phyloP scores from a whole-genome alignment of 2,797 vertebrate species.

The Brachyrhaphis roseni region DNA sequence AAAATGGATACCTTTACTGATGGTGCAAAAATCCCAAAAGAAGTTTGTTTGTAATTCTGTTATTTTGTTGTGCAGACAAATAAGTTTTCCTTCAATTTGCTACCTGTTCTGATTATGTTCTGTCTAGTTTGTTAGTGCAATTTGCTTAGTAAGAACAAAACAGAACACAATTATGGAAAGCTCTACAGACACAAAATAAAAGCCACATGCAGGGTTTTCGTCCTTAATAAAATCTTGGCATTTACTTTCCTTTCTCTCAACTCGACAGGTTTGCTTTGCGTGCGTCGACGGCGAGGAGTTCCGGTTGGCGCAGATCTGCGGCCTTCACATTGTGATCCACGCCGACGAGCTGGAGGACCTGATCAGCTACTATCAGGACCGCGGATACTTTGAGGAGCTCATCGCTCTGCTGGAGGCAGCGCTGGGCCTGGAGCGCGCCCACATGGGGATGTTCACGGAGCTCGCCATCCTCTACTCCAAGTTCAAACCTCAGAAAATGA shows the following conservation, averaged over 20 bases:
- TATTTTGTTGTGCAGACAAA: background rate
- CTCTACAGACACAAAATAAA: background rate
- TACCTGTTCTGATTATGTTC: background rate
- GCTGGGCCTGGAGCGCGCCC: conserved; percentile 94
- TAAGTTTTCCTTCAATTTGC: background rate
- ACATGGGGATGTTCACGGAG: conserved; percentile 99
- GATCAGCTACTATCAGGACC: conserved; percentile 96
- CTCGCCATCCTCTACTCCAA: conserved; percentile 99
- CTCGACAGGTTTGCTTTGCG: conserved; percentile 90
- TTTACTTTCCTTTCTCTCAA: background rate
- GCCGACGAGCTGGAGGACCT: conserved; percentile 95
- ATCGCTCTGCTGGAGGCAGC: conserved; percentile 98
- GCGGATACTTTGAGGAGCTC: conserved; percentile 96
- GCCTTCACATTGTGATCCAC: conserved; percentile 94
- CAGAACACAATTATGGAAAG: background rate
- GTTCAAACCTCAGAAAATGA: conserved; percentile 99
- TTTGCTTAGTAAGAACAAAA: background rate
- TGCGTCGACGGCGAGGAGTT: conserved; percentile 94
- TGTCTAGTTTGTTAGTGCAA: background rate
- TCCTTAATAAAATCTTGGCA: background rate
- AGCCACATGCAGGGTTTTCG: background rate
- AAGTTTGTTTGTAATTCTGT: background rate
- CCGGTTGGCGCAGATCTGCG: conserved; percentile 91
- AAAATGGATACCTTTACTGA: background rate
- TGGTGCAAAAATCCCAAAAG: background rate